Evolutionary conservation across 2,113 vertebrate species (phyloP).

Genomic region (Cyprinodon tularosa): DNA sequence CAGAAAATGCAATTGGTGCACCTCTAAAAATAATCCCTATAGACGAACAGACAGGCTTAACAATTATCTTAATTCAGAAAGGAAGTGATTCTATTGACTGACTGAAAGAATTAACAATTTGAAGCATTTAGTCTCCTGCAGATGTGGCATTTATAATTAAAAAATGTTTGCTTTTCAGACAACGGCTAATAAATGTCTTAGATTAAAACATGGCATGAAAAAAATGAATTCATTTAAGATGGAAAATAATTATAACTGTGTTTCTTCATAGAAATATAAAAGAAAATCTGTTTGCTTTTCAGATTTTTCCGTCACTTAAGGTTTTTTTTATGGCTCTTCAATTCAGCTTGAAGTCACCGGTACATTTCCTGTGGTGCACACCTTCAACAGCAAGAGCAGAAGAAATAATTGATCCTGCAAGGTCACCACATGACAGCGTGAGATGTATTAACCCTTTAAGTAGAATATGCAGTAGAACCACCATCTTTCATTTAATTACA

Average conservation of each 20-base stretch:
- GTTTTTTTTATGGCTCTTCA: background rate
- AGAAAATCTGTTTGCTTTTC: too few relatives aligned
- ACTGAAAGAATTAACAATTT: background rate
- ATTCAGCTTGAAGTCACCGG: background rate
- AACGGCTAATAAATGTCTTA: background rate
- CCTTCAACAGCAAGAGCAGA: background rate
- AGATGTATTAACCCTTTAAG: background rate
- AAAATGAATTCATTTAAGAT: too few relatives aligned
- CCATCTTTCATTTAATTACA: conserved; percentile 19
- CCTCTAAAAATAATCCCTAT: background rate
- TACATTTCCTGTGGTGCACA: background rate
- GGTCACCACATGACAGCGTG: background rate
- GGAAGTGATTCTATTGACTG: background rate
- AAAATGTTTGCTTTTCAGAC: background rate
- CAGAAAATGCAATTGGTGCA: too few relatives aligned
- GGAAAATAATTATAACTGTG: too few relatives aligned
- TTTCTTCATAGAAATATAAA: too few relatives aligned
- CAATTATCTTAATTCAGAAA: background rate
- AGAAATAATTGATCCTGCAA: conserved; percentile 12
- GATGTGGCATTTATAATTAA: background rate
- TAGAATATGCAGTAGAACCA: background rate
- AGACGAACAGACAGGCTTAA: background rate
- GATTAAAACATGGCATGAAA: too few relatives aligned
- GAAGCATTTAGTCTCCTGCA: background rate
- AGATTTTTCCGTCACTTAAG: background rate